A percentile compares a stretch with the other conserved stretches of the same genome.
Evolutionary conservation across 2,888 invertebrate genomes (phyloP).

Genomic region (Petrolisthes manimaculis): DNA sequence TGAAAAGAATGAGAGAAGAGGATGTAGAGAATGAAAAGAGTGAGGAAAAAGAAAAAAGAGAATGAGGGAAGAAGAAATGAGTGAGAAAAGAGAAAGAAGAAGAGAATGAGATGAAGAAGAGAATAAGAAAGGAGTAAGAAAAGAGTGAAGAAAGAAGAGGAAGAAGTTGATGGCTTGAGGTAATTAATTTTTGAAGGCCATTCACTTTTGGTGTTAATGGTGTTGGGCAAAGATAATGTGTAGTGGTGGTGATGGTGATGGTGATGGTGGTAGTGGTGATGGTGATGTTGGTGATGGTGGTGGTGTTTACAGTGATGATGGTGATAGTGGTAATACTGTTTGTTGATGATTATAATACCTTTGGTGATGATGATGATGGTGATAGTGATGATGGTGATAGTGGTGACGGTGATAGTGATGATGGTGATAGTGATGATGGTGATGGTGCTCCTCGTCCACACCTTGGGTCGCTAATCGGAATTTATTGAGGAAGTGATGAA

Average conservation of each 20-base stretch:
- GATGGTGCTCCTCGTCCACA: slow-evolving; percentile 14
- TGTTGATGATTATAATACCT: background rate
- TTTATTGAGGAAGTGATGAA: slow-evolving; percentile 8
- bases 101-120: no score
- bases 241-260: slow-evolving; percentile 3
- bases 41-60: no score
- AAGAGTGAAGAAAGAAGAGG: no score
- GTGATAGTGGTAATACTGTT: background rate
- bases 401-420: slow-evolving; percentile 1
- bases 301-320: background rate
- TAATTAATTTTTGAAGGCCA: no score
- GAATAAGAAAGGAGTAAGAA: no score
- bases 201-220: background rate
- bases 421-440: slow-evolving; percentile 2
- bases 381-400: background rate
- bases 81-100: no score
- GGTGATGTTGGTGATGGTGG: background rate
- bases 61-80: no score
- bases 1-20: no score
- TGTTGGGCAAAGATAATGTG: background rate
- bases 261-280: slow-evolving; percentile 5
- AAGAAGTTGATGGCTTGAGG: no score
- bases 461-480: background rate
- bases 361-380: background rate
- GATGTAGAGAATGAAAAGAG: no score